Conservation (phyloP, 1,140 invertebrate species). For the Apis mellifera region Amel_HAv3.1 CM009931.2:14253001-14253500, state of each 20-base stretch:
- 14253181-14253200: constrained; percentile 66
- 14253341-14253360: constrained; percentile 88
- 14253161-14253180: background rate
- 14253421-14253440: too few species aligned
- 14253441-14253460: too few species aligned
- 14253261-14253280: constrained; percentile 88
- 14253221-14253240: constrained; percentile 88
- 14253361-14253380: constrained; percentile 90
- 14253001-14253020: constrained; percentile 90
- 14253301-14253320: constrained; percentile 88
- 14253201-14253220: constrained; percentile 89
- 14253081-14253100: background rate
- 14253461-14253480: background rate
- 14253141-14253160: background rate
- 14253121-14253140: too few species aligned
- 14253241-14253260: constrained; percentile 91
- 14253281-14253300: constrained; percentile 85
- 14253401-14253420: constrained; percentile 79
- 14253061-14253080: background rate
- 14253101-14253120: background rate
- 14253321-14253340: constrained; percentile 89
- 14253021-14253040: constrained; percentile 90
- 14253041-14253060: constrained; percentile 59
- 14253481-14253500: constrained; percentile 82
- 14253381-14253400: constrained; percentile 91